Conservation (phyloP, 2,113 vertebrate species). For the Brachyhypopomus gauderio region DNA sequence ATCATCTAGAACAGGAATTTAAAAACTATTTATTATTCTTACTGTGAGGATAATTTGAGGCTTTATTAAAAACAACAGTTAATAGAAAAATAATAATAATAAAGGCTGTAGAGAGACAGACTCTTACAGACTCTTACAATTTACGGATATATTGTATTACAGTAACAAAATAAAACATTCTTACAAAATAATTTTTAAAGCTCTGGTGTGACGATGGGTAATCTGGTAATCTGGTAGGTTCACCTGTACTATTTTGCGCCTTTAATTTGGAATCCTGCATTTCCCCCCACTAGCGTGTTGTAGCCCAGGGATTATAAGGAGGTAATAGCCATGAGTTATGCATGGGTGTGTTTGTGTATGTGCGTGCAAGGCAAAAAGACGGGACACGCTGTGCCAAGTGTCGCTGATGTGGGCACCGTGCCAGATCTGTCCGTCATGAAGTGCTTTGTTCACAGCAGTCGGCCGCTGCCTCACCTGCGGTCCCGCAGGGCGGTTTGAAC, state of each 20-base stretch:
- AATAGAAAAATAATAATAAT: not conserved
- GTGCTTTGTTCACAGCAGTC: slow-evolving; percentile 10
- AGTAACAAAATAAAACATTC: not conserved
- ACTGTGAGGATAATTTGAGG: not conserved
- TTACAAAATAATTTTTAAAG: too few relatives aligned
- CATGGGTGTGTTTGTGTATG: slow-evolving; percentile 3
- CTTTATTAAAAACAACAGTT: slow-evolving; percentile 11
- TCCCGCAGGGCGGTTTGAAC: slow-evolving; percentile 20
- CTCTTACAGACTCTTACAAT: not conserved
- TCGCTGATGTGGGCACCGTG: slow-evolving; percentile 45
- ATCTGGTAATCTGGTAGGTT: too few relatives aligned
- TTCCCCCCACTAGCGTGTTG: not conserved
- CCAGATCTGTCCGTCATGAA: slow-evolving; percentile 46
- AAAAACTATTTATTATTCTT: not conserved
- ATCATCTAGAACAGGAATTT: too few relatives aligned
- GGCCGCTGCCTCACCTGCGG: slow-evolving; percentile 34
- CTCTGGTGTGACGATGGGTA: too few relatives aligned
- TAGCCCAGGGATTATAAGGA: not conserved
- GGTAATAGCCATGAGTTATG: not conserved
- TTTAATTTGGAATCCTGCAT: too few relatives aligned
- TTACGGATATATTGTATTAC: not conserved
- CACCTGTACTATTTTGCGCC: too few relatives aligned
- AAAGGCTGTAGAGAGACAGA: not conserved
- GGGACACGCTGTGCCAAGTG: slow-evolving; percentile 36
- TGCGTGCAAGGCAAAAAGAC: not conserved